Base-by-base conservation (phyloP, 92 coral and sea anemone genomes). In the Virgularia gustaviana region DNA sequence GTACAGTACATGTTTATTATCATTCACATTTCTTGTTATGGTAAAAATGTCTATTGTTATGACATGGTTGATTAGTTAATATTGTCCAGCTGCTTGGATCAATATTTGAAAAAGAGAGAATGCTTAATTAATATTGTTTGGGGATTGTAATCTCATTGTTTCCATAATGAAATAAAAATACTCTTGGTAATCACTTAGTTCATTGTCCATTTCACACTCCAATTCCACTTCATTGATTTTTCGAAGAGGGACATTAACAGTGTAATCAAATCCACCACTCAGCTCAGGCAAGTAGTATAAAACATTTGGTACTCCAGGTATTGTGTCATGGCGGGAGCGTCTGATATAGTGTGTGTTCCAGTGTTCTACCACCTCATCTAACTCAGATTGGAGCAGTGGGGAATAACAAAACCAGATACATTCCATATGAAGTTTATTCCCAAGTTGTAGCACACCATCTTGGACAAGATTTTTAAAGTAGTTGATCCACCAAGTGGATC, bases 131-230 rank as follows among this genome's bases (percentile, higher is more conserved):
- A 35, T 16, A 23, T 25, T 56, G 36, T 35, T 56, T 56, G 63
- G 63, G 36, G 28, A 56, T 16, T 56, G 36, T 56, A 56, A 51
- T 7, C 58, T 19, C 22, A 10, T 51, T 51, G 19, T 22, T 51
- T 51, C 58, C 58, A 51, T 51, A 16, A 56, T 35, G 28, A 20
- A 56, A 29, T 23, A 56, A 56, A 56, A 56, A 25, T 56, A 56
- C 63, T 56, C 63, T 56, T 56, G 63, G 63, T 56, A 25, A 56
- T 56, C 31, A 56, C 63, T 56, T 56, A 56, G 28, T 56, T 56
- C 32, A 11, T 56, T 25, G 9, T 56, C 63, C 12, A 23, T 3
- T 16, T 20, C 22, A 56, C 63, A 56, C 33, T 56, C 36, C 13
- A 16, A 30, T 29, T 5, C 63, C 63, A 56, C 28, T 56, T 56